Conservation (phyloP, 2,797 vertebrate species). For the Sphaeramia orbicularis region DNA sequence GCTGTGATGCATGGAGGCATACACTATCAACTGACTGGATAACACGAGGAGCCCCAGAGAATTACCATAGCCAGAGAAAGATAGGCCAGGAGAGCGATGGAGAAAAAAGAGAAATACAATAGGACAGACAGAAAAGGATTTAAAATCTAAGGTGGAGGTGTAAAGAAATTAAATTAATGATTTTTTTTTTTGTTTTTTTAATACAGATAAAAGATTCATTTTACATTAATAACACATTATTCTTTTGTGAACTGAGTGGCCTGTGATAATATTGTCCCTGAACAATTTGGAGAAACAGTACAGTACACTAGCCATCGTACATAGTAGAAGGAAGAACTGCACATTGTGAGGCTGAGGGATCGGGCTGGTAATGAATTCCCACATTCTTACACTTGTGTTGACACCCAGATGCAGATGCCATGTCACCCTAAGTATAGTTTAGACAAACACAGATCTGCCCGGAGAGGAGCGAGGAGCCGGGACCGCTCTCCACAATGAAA, state of each 20-base stretch:
- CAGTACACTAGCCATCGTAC: slow-evolving; percentile 1
- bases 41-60: slow-evolving; percentile 74
- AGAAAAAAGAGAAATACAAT: slow-evolving; percentile 37
- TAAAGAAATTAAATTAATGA: not conserved
- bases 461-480: slow-evolving; percentile 63
- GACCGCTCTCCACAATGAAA: slow-evolving; percentile 92
- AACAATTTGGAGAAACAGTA: slow-evolving; percentile 32
- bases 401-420: slow-evolving; percentile 83
- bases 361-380: slow-evolving; percentile 86
- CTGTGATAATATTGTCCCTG: not conserved
- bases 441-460: slow-evolving; percentile 88
- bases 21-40: slow-evolving; percentile 79
- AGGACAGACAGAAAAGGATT: slow-evolving; percentile 34
- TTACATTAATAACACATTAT: slow-evolving; percentile 3
- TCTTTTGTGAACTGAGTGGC: slow-evolving; percentile 25
- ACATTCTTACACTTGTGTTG: slow-evolving; percentile 88
- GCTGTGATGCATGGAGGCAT: slow-evolving; percentile 73
- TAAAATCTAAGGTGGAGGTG: slow-evolving; percentile 44
- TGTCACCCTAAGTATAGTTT: slow-evolving; percentile 94
- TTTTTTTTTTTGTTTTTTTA: slow-evolving; percentile 21
- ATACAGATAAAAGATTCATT: slow-evolving; percentile 17
- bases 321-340: slow-evolving; percentile 24
- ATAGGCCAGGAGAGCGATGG: slow-evolving; percentile 39
- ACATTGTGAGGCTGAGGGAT: slow-evolving; percentile 78
- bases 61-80: slow-evolving; percentile 45